Evolutionary conservation across 2,888 invertebrate species (phyloP), one percentile per base, ranked within the genome.

Genomic region (Oscheius sp.): DNA sequence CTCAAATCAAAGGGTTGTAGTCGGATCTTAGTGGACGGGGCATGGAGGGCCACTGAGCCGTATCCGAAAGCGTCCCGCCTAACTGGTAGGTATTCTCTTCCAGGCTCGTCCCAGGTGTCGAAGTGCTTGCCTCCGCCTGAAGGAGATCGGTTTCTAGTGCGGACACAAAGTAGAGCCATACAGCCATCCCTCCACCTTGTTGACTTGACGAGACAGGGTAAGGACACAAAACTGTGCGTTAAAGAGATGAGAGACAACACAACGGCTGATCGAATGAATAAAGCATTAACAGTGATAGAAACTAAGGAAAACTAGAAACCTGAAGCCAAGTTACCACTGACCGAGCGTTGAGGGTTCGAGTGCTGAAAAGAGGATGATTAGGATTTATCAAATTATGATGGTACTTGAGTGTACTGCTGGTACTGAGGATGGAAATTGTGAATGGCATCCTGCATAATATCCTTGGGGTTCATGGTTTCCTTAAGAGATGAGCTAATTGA

Each of bases 361-460:
- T 88, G 88, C 86, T 88, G 81, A 80, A 87, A 86, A 76, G 57
- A 50, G 9, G 4, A 42, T 35, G 63, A 35, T 51, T 57, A 62
- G n/a, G 13, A 29, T 10, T 7, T 48, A 37, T 9, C 1, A 55
- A 37, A n/a, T 58, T 9, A 21, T 1, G 7, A 60, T 58, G 7
- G 1, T 60, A 62, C 53, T 91, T 96, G 96, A 51, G 96, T 96
- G 91, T 99, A 99, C 91, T 99, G 98, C 91, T 99, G 98, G 91
- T 99, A 99, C 90, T 99, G 96, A 72, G 99, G 99, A 92, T 99
- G 99, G 89, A 92, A 92, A 87, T 92, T 92, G 86, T 92, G 92
- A 92, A 97, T 96, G 90, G 96, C 96, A 91, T 97, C 99, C 89
- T 97, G 97, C 96, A 99, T 97, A 90, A 99, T 99, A 92, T 99